These are phyloP conservation scores for Lasioglossum zephyrum DNA, from an alignment of 2,888 invertebrate species.

Conservation along the genomic window DNA sequence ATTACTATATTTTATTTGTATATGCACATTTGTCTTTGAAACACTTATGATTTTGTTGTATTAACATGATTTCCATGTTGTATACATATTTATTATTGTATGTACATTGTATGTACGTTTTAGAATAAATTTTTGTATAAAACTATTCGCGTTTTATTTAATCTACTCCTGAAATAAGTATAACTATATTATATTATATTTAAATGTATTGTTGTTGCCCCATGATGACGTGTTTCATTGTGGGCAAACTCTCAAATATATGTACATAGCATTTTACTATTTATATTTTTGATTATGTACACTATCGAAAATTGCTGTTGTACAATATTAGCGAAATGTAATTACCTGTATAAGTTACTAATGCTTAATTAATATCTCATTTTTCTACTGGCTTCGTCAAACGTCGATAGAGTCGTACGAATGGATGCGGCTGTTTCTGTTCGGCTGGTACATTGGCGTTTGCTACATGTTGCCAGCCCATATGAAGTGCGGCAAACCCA, in stretches of 20 bases:
- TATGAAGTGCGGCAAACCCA: neutral
- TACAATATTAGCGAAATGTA: neutral
- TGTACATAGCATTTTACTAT: neutral
- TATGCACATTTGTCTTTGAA: conserved; percentile 61
- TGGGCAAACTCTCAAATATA: neutral
- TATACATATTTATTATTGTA: conserved; percentile 56
- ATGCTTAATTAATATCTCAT: neutral
- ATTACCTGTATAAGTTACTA: neutral
- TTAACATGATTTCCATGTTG: conserved; percentile 59
- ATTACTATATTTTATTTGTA: conserved; percentile 58
- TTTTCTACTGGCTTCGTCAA: neutral
- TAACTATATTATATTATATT: neutral
- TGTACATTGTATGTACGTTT: conserved; percentile 62
- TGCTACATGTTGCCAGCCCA: conserved; percentile 49
- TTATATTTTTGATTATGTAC: neutral
- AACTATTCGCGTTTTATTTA: neutral
- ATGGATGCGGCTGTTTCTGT: conserved; percentile 33
- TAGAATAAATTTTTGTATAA: conserved; percentile 69
- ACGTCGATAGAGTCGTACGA: neutral
- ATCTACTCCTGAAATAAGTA: too few relatives aligned
- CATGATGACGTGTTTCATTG: neutral
- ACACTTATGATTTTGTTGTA: conserved; percentile 53
- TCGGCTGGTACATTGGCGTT: conserved; percentile 19
- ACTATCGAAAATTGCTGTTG: neutral
- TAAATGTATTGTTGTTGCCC: neutral